A percentile compares a stretch with the other conserved stretches of the same genome.
These are phyloP conservation scores for Drosophila longiperda DNA, from an alignment of 2,888 invertebrate species.

Conservation along the genomic window DNA sequence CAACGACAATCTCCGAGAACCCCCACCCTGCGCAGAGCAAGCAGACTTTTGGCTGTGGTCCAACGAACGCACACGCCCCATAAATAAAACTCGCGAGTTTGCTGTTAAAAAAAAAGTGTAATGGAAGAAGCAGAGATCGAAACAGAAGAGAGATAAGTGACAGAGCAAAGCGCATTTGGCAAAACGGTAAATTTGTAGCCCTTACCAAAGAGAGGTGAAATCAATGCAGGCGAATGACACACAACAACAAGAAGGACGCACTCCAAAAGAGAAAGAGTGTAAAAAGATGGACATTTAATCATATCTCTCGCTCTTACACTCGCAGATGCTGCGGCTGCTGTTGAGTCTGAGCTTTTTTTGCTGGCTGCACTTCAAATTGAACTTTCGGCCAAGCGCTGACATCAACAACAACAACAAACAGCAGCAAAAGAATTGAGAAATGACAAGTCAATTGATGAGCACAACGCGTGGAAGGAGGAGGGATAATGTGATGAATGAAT, in stretches of 20 bases:
- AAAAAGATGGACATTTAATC: slow-evolving; percentile 17
- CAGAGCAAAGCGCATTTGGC: slow-evolving; percentile 58
- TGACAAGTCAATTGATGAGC: slow-evolving; percentile 75
- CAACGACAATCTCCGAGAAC: neutral
- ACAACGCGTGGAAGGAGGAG: slow-evolving; percentile 28
- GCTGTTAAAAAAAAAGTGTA: slow-evolving; percentile 4
- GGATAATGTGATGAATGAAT: slow-evolving; percentile 50
- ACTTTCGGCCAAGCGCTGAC: slow-evolving; percentile 58
- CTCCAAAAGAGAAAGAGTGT: slow-evolving; percentile 14
- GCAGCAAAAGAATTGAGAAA: slow-evolving; percentile 50
- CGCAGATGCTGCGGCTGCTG: slow-evolving; percentile 18
- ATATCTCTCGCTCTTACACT: slow-evolving; percentile 8
- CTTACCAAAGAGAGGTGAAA: slow-evolving; percentile 39
- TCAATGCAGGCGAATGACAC: slow-evolving; percentile 72
- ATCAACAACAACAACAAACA: slow-evolving; percentile 20
- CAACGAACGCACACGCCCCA: slow-evolving; percentile 68
- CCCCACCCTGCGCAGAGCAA: neutral
- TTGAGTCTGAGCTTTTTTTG: slow-evolving; percentile 47
- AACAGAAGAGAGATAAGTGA: slow-evolving; percentile 45
- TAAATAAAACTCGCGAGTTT: slow-evolving; percentile 70
- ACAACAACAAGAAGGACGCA: slow-evolving; percentile 17
- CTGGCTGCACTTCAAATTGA: slow-evolving; percentile 74
- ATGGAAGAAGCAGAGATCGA: slow-evolving; percentile 9
- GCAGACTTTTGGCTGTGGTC: slow-evolving; percentile 62
- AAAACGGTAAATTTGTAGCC: slow-evolving; percentile 66